Percentiles rank a stretch among this genome's conserved stretches.
These are phyloP conservation scores for Tortrix viridana DNA, from an alignment of 2,888 invertebrate species.

Conservation along the genomic window DNA sequence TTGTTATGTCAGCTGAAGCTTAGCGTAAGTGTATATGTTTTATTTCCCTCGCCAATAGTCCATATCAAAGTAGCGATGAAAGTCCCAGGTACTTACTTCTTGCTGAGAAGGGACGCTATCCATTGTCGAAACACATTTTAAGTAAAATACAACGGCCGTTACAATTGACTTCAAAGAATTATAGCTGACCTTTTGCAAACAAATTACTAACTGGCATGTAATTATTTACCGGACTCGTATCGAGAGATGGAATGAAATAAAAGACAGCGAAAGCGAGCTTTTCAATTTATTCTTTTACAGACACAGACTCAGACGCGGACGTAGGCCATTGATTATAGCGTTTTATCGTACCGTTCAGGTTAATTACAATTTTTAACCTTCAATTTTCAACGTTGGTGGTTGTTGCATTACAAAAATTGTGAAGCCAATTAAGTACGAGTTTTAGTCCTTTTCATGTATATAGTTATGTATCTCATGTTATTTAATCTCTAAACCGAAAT, in stretches of 20 bases:
- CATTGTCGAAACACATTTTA: constrained; percentile 26
- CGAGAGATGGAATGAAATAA: constrained; percentile 15
- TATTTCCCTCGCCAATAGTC: background rate
- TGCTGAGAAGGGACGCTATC: constrained; percentile 9
- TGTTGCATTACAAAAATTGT: too few relatives aligned
- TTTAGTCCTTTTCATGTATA: too few relatives aligned
- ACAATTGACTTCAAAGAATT: constrained; percentile 39
- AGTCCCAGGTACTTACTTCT: background rate
- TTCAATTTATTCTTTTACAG: constrained; percentile 11
- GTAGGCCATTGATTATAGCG: constrained; percentile 9
- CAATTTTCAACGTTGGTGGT: too few relatives aligned
- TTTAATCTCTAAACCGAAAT: too few relatives aligned
- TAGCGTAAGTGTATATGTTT: constrained; percentile 13
- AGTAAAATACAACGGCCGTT: constrained; percentile 31
- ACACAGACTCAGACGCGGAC: background rate
- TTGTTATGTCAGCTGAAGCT: background rate
- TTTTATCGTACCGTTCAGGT: background rate
- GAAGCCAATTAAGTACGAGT: too few relatives aligned
- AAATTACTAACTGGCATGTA: constrained; percentile 38
- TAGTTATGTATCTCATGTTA: too few relatives aligned
- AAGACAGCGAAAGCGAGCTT: constrained; percentile 3
- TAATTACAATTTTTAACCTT: too few relatives aligned
- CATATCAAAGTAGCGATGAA: constrained; percentile 2
- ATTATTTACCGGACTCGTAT: constrained; percentile 38
- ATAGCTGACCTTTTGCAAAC: constrained; percentile 40